Evolutionary conservation across 2,797 vertebrate genomes (phyloP), one percentile per base, ranked within the genome.

Genomic region (Cossypha caffra): DNA sequence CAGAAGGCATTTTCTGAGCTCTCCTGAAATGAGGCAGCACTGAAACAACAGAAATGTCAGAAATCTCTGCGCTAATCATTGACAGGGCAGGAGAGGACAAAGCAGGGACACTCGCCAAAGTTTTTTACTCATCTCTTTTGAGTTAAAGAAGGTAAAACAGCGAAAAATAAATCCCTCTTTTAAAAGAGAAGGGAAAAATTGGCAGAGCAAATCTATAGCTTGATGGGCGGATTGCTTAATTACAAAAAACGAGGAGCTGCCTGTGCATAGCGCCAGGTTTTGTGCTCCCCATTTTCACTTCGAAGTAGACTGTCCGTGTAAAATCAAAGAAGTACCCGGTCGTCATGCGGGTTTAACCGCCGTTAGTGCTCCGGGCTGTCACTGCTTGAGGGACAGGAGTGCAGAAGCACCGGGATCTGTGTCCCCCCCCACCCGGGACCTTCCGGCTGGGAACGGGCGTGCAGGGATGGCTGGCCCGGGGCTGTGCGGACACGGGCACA

Each of bases 61-160:
- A 58, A 51, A 85, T n/a, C 74, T 85, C 67, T 52, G 77, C 42
- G 50, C 37, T 88, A 94, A 96, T 96, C 68, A 93, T 93, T 93
- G 93, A 89, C 92, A 91, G 71, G 67, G 71, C 77, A 73, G 81
- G 63, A 58, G 23, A 72, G 61, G 42, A 64, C 78, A 74, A 54
- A 19, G 71, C 35, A 62, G 67, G 48, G 62, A 76, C 31, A 58
- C 29, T 50, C 0, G 6, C 61, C 71, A 29, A 38, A 23, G 14
- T 3, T 50, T 93, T 64, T 84, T 58, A 66, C 50, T 85, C 28
- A 38, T 87, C 24, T 59, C 45, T 91, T 91, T 54, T 61, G 72
- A 74, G 20, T 59, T 90, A 57, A 43, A 86, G 92, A 89, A 83
- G 25, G 43, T 55, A 67, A 86, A 42, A 40, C 1, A 6, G 68